Conservation (phyloP, 1,140 invertebrate genomes). For the Drosophila virilis region DNA sequence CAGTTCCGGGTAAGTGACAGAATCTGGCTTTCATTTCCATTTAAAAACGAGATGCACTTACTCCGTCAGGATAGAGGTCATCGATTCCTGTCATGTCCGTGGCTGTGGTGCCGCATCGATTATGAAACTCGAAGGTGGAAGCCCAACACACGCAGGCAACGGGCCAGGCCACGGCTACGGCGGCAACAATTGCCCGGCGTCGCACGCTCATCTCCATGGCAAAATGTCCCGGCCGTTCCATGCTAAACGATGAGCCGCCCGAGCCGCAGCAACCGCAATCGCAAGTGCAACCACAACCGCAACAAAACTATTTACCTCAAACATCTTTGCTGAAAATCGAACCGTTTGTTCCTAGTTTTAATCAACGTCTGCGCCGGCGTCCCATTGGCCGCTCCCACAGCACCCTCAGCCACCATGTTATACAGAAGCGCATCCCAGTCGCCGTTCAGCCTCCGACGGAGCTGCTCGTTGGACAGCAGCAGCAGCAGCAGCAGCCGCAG, state of each 20-base stretch:
- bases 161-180: slow-evolving; percentile 39
- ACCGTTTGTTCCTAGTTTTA: slow-evolving; percentile 86
- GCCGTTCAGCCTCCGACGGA: slow-evolving; percentile 19
- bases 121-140: slow-evolving; percentile 77
- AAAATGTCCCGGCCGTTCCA: slow-evolving; percentile 67
- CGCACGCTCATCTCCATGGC: slow-evolving; percentile 72
- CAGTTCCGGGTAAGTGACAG: neutral
- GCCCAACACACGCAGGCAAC: slow-evolving; percentile 57
- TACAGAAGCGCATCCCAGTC: slow-evolving; percentile 47
- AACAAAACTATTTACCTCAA: slow-evolving; percentile 80
- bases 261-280: slow-evolving; percentile 29
- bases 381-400: slow-evolving; percentile 85
- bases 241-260: slow-evolving; percentile 59
- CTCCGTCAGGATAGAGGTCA: neutral
- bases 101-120: slow-evolving; percentile 53
- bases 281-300: slow-evolving; percentile 44
- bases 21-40: neutral
- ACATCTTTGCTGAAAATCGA: slow-evolving; percentile 87
- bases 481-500: slow-evolving; percentile 24
- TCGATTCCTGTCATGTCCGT: slow-evolving; percentile 51
- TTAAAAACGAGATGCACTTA: neutral
- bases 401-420: slow-evolving; percentile 84
- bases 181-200: slow-evolving; percentile 66
- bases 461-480: slow-evolving; percentile 16
- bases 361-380: slow-evolving; percentile 84